Base-by-base conservation (phyloP, 35 echinoderm and acorn worm species). In the Acanthaster planci region DNA sequence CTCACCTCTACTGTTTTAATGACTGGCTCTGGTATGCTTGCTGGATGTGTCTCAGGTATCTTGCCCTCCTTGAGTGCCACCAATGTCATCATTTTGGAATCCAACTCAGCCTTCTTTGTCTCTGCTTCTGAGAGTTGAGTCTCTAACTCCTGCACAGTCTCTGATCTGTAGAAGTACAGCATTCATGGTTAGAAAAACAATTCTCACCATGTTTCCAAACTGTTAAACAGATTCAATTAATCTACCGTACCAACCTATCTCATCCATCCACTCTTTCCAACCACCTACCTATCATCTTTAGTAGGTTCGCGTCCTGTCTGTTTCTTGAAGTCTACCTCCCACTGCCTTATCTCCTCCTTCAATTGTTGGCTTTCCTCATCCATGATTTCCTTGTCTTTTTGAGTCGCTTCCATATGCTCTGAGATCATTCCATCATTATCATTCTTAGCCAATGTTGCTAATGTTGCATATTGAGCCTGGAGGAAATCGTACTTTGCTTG, bases 1-100 rank as follows among this genome's bases (percentile, higher is more conserved):
- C 1, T 38, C 76, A 97, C 94, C 90, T 97, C 90, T n/a, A 98
- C 92, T 37, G 91, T 94, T 89, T 93, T 98, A 18, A 98, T 82
- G 58, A 98, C 90, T 19, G 95, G 91, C 50, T 98, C 95, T 5
- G 85, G 81, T 10, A 88, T 78, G 10, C 52, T 31, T 21, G 82
- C 76, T 76, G 82, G 55, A 18, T 90, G 80, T 21, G 82, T 77
- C 29, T 98, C 95, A 22, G 95, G 95, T 52, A 91, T 55, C 9
- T 98, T 93, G 2, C 95, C 95, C 39, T 98, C 95, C 67, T 94
- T 90, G 15, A 98, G 40, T 15, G 87, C 79, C 23, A 52, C 78
- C 38, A 97, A 79, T 34, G 90, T 89, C 2, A 44, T 53, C 22
- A 82, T 38, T 77, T 97, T 84, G 19, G 82, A 77, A 18, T 92